Conservation (phyloP, 2,888 invertebrate species). For the Synergus japonicus region DNA sequence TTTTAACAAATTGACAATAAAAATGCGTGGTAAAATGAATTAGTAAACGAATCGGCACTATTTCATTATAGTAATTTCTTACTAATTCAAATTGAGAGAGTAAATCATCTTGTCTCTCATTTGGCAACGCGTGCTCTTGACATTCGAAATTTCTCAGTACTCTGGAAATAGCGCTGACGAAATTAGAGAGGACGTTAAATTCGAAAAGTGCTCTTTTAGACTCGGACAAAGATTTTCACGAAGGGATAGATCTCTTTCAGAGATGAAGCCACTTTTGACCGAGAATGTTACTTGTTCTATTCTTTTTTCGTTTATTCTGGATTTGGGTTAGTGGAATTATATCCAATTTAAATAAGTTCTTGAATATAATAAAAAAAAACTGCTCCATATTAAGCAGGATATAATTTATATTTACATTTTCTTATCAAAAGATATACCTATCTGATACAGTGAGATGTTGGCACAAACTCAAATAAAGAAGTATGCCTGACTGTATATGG, state of each 20-base stretch:
- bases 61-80: too few relatives aligned
- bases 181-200: slow-evolving; percentile 43
- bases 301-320: not conserved
- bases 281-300: slow-evolving; percentile 1
- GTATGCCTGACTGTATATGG: not conserved
- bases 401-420: not conserved
- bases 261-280: slow-evolving; percentile 27
- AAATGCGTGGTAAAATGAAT: too few relatives aligned
- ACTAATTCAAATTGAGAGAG: too few relatives aligned
- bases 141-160: slow-evolving; percentile 45
- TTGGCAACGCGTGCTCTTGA: slow-evolving; percentile 44
- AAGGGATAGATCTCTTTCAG: not conserved
- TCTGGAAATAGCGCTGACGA: slow-evolving; percentile 55
- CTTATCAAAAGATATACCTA: not conserved
- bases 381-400: not conserved
- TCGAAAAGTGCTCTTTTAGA: not conserved
- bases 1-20: too few relatives aligned
- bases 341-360: too few relatives aligned
- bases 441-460: not conserved
- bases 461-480: not conserved
- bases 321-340: not conserved
- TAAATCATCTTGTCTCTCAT: not conserved
- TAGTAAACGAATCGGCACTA: too few relatives aligned
- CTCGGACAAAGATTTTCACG: not conserved
- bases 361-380: too few relatives aligned